phyloP scores from a whole-genome alignment of 2,888 invertebrate species.

The Erebia aethiops region DNA sequence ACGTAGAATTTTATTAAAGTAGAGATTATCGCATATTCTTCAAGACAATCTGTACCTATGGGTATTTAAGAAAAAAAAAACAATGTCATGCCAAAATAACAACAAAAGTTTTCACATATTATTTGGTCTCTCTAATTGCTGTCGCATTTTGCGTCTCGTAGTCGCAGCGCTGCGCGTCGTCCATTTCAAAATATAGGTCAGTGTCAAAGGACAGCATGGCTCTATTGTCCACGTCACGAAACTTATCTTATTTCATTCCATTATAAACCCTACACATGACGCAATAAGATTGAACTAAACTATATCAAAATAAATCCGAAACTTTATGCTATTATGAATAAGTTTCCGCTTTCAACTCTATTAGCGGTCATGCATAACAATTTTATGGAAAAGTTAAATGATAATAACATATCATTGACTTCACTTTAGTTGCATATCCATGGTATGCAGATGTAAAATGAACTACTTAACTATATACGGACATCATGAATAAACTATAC shows the following conservation, averaged over 20 bases:
- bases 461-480: not conserved
- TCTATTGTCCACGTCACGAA: conserved; percentile 52
- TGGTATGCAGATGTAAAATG: not conserved
- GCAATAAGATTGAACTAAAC: conserved; percentile 57
- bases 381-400: conserved; percentile 43
- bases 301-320: conserved; percentile 38
- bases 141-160: conserved; percentile 20
- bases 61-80: not conserved
- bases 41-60: not conserved
- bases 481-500: not conserved
- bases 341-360: conserved; percentile 44
- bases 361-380: conserved; percentile 44
- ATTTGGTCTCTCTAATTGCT: conserved; percentile 1
- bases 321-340: conserved; percentile 46
- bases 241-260: conserved; percentile 47
- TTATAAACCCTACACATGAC: conserved; percentile 57
- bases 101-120: not conserved
- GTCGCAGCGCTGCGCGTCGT: conserved; percentile 32
- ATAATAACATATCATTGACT: conserved; percentile 46
- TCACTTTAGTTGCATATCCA: not conserved
- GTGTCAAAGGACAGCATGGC: conserved; percentile 69
- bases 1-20: too few species aligned
- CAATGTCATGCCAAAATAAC: not conserved
- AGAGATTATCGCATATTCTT: not conserved
- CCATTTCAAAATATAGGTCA: conserved; percentile 68